Conservation (phyloP, 2,888 invertebrate species). For the Cordilura impudica region DNA sequence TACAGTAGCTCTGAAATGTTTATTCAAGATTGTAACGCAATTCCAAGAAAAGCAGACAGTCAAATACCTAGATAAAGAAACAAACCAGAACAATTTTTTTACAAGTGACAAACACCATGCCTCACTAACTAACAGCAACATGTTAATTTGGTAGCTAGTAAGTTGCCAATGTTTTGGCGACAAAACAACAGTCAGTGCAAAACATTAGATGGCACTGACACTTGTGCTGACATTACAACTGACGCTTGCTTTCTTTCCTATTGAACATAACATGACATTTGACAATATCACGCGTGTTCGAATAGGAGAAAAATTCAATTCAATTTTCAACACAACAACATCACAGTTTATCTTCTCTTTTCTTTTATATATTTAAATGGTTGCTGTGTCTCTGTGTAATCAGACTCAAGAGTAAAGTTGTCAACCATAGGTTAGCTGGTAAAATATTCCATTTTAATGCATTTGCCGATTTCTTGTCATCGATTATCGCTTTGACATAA, state of each 20-base stretch:
- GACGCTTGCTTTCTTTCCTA: slow-evolving; percentile 50
- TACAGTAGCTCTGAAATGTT: slow-evolving; percentile 57
- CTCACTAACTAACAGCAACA: slow-evolving; percentile 50
- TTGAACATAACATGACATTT: slow-evolving; percentile 61
- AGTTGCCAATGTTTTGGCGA: slow-evolving; percentile 22
- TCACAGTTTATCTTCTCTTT: no score
- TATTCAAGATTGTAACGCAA: slow-evolving; percentile 51
- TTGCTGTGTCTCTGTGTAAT: slow-evolving; percentile 34
- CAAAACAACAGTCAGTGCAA: slow-evolving; percentile 9
- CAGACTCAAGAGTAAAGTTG: slow-evolving; percentile 48
- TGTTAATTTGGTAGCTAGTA: slow-evolving; percentile 53
- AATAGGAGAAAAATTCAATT: slow-evolving; percentile 8
- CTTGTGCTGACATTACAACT: slow-evolving; percentile 60
- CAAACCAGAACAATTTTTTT: slow-evolving; percentile 42
- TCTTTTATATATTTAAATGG: no score
- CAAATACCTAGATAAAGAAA: neutral
- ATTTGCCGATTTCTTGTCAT: slow-evolving; percentile 53
- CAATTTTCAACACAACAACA: slow-evolving; percentile 10
- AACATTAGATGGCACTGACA: slow-evolving; percentile 59
- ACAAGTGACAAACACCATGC: slow-evolving; percentile 59
- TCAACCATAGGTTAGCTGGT: slow-evolving; percentile 13
- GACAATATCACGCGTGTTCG: slow-evolving; percentile 59
- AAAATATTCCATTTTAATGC: slow-evolving; percentile 37
- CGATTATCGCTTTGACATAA: slow-evolving; percentile 57
- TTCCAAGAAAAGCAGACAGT: slow-evolving; percentile 13